A percentile compares a stretch with the other conserved stretches of the same genome.
These are phyloP conservation scores for Limnephilus auricula DNA, from an alignment of 2,888 invertebrate species.

Conservation along the genomic window DNA sequence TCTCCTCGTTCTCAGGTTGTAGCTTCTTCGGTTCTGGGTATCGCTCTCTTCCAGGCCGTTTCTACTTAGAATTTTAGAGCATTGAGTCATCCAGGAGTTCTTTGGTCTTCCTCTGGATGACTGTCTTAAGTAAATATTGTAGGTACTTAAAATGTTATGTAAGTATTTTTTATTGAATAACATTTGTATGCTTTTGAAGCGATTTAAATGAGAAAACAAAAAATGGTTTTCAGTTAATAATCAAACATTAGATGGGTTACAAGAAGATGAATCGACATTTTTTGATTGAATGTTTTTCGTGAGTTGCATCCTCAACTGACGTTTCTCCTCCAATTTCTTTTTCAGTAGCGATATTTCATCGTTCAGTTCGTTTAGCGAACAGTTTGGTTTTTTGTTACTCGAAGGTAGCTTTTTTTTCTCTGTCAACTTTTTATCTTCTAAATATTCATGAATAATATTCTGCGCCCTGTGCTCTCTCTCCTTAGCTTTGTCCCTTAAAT, in stretches of 20 bases:
- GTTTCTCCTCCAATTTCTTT: slow-evolving; percentile 75
- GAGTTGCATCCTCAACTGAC: slow-evolving; percentile 71
- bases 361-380: slow-evolving; percentile 67
- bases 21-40: no score
- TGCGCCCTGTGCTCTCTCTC: slow-evolving; percentile 75
- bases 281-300: slow-evolving; percentile 49
- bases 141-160: no score
- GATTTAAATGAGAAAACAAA: neutral
- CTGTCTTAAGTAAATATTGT: no score
- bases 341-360: slow-evolving; percentile 76
- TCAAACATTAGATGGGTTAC: neutral
- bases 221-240: neutral
- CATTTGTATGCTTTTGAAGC: no score
- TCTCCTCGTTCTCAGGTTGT: no score
- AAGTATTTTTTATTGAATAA: neutral
- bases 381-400: slow-evolving; percentile 66
- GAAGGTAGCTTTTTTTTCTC: slow-evolving; percentile 68
- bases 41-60: no score
- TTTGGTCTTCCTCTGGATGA: no score
- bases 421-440: slow-evolving; percentile 71
- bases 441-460: slow-evolving; percentile 72
- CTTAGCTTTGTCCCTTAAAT: slow-evolving; percentile 74
- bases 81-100: no score
- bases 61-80: no score
- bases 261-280: slow-evolving; percentile 10